These are phyloP conservation scores for Salpingus planirostris DNA, from an alignment of 2,888 invertebrate genomes.

Conservation along the genomic window DNA sequence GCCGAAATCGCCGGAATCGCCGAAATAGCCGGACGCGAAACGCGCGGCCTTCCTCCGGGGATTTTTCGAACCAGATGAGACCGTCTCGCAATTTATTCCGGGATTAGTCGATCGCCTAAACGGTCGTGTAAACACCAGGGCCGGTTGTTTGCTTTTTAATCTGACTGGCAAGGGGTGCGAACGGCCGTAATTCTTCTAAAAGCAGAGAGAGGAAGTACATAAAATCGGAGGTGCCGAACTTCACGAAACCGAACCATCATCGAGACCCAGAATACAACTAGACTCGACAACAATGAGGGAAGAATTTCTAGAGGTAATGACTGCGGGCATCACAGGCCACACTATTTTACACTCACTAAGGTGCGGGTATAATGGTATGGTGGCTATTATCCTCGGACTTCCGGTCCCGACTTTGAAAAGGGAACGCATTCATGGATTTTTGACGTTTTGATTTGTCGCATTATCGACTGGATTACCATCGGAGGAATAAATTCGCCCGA, in stretches of 20 bases:
- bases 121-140: slow-evolving; percentile 10
- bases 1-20: too few relatives aligned
- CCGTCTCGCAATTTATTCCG: slow-evolving; percentile 7
- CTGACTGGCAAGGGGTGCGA: slow-evolving; percentile 13
- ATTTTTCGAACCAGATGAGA: neutral
- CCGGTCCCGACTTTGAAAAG: slow-evolving; percentile 13
- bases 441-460: slow-evolving; percentile 12
- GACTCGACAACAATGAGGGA: slow-evolving; percentile 12
- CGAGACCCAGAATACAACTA: neutral
- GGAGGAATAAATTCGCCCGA: too few relatives aligned
- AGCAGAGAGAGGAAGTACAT: slow-evolving; percentile 17
- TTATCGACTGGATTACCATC: slow-evolving; percentile 9
- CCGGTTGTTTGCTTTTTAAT: slow-evolving; percentile 14
- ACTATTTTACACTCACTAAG: too few relatives aligned
- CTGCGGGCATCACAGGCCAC: slow-evolving; percentile 8
- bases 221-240: slow-evolving; percentile 8
- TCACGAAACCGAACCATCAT: too few relatives aligned
- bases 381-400: slow-evolving; percentile 11
- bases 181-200: too few relatives aligned
- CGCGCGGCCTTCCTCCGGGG: too few relatives aligned
- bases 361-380: too few relatives aligned
- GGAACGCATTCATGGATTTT: slow-evolving; percentile 10
- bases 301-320: slow-evolving; percentile 14
- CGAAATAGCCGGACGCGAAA: too few relatives aligned
- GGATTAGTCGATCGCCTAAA: slow-evolving; percentile 14